Percentiles rank a stretch among this genome's conserved stretches.
phyloP scores from a whole-genome alignment of 2,113 vertebrate species.

The Ia io region DNA sequence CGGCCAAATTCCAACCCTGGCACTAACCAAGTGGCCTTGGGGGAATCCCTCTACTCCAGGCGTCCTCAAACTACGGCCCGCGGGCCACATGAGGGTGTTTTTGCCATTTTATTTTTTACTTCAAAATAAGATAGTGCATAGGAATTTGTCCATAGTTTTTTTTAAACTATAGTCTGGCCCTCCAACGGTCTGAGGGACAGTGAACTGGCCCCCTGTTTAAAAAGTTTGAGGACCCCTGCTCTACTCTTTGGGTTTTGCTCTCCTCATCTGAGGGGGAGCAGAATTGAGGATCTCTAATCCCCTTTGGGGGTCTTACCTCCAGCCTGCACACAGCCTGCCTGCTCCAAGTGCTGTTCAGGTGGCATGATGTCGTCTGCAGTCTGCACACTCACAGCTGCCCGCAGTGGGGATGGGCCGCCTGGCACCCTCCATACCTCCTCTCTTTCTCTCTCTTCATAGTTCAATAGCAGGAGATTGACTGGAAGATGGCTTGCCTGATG shows the following conservation, averaged over 20 bases:
- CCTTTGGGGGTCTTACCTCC: background rate
- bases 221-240: no score
- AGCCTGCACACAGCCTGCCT: background rate
- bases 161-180: no score
- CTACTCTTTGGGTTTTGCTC: background rate
- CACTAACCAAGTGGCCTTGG: background rate
- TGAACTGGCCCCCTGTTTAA: no score
- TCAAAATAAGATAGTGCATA: no score
- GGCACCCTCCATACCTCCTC: background rate
- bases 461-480: background rate
- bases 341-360: fast-evolving
- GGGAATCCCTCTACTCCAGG: background rate
- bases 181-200: no score
- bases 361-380: fast-evolving
- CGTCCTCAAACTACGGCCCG: no score
- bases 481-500: background rate
- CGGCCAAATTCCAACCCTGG: background rate
- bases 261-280: background rate
- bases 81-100: no score
- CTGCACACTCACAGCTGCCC: background rate
- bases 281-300: background rate
- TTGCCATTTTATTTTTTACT: no score
- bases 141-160: no score
- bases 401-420: fast-evolving
- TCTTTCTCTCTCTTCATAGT: background rate